Conservation (phyloP, 2,113 vertebrate genomes). For the Noctilio leporinus region DNA sequence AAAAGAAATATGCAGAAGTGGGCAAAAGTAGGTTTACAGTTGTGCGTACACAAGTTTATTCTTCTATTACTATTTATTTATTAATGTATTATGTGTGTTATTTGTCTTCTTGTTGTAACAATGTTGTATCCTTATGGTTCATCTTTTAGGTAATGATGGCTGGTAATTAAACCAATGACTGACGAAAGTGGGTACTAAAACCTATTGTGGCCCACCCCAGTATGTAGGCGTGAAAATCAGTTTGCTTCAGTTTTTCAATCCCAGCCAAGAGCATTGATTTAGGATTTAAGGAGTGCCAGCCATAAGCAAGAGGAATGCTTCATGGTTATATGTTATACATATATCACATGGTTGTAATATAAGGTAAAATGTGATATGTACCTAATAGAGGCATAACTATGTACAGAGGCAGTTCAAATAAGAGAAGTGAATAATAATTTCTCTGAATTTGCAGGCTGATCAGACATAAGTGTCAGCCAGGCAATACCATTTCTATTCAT, state of each 20-base stretch:
- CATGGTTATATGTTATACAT: neutral
- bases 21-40: neutral
- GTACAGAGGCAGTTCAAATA: neutral
- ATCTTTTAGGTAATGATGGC: neutral
- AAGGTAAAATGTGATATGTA: neutral
- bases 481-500: neutral
- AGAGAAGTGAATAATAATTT: neutral
- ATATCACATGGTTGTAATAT: neutral
- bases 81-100: neutral
- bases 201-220: neutral
- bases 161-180: neutral
- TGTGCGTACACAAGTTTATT: neutral
- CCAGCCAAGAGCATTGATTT: neutral
- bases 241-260: neutral
- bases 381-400: neutral
- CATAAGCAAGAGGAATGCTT: neutral
- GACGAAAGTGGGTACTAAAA: neutral
- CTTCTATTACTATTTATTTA: neutral
- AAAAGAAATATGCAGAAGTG: neutral
- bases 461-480: neutral
- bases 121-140: neutral
- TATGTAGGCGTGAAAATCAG: neutral
- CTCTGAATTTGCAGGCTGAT: neutral
- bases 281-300: neutral
- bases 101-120: neutral